Percentiles rank a stretch among this genome's conserved stretches.
phyloP scores from a whole-genome alignment of 1,140 invertebrate genomes.

The Tachypleus tridentatus region DNA sequence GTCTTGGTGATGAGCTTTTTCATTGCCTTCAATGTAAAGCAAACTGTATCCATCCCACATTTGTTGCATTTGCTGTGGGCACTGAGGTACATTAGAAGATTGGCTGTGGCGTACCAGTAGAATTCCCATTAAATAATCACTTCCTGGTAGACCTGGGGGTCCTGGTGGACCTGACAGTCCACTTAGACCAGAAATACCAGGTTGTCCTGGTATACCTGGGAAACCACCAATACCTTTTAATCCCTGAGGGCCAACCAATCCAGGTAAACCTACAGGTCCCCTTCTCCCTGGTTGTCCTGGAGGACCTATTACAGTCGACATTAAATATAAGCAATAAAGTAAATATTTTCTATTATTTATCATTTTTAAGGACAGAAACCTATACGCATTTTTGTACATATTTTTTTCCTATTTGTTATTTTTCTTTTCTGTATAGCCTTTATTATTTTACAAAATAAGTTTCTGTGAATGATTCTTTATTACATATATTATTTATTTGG shows the following conservation, averaged over 20 bases:
- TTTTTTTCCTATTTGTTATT: too few species aligned
- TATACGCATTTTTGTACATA: too few species aligned
- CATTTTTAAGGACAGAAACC: too few species aligned
- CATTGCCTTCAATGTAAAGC: conserved; percentile 84
- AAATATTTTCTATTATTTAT: too few species aligned
- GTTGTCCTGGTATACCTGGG: conserved; percentile 27
- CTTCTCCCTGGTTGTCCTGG: conserved; percentile 21
- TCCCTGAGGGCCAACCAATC: conserved; percentile 26
- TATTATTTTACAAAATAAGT: too few species aligned
- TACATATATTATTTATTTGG: too few species aligned
- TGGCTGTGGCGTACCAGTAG: conserved; percentile 66
- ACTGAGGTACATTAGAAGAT: conserved; percentile 62
- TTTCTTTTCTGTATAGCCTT: too few species aligned
- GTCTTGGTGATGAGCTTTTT: conserved; percentile 83
- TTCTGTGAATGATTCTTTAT: too few species aligned
- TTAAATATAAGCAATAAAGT: too few species aligned
- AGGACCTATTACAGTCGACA: conserved; percentile 8
- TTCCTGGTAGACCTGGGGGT: conserved; percentile 20
- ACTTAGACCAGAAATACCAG: conserved; percentile 26
- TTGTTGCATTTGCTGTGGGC: conserved; percentile 66
- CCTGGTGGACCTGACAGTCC: conserved; percentile 26
- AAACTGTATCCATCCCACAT: conserved; percentile 95
- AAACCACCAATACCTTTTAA: conserved; percentile 25
- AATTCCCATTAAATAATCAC: conserved; percentile 18
- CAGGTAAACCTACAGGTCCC: conserved; percentile 25